Conservation (phyloP, 2,113 vertebrate species). For the Pan troglodytes region NHGRI_mPanTro3-v2.1_pri NC_072401.2:2307501-2308000, state of each 20-base stretch:
- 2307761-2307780: not conserved
- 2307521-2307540: not conserved
- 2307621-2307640: not conserved
- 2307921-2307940: accelerated
- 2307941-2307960: no score
- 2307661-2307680: not conserved
- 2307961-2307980: accelerated
- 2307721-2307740: accelerated
- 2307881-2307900: not conserved
- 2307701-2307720: not conserved
- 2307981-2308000: not conserved
- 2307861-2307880: not conserved
- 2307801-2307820: accelerated
- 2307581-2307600: not conserved
- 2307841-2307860: not conserved
- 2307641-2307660: not conserved
- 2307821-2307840: accelerated
- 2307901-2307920: not conserved
- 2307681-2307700: not conserved
- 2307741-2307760: not conserved
- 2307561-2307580: not conserved
- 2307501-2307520: not conserved
- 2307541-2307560: not conserved
- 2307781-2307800: not conserved
- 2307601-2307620: not conserved